phyloP scores from a whole-genome alignment of 92 coral and sea anemone species.

The Pocillopora grandis region DNA sequence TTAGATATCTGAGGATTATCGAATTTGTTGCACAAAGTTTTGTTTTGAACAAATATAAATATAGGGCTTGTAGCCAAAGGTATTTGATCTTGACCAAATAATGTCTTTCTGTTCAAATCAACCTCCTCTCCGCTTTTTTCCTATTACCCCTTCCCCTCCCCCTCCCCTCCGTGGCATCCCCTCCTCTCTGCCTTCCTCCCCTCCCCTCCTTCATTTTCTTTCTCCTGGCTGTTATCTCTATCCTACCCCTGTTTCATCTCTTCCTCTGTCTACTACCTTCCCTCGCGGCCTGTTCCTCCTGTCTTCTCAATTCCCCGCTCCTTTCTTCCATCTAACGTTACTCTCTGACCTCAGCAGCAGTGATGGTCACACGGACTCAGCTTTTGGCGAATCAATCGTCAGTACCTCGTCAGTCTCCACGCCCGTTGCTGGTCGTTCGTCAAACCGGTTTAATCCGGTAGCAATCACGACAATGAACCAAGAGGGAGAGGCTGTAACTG shows the following conservation, averaged over 20 bases:
- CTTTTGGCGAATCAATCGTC: conserved; percentile 69
- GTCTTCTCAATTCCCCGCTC: not conserved
- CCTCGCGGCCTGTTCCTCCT: not conserved
- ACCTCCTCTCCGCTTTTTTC: not conserved
- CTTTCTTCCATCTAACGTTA: conserved; percentile 2
- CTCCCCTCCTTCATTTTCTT: not conserved
- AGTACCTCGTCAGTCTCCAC: conserved; percentile 58
- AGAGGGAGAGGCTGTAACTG: conserved; percentile 42
- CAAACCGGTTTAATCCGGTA: conserved; percentile 54
- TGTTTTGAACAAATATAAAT: no score
- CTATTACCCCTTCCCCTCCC: not conserved
- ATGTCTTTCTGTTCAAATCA: not conserved
- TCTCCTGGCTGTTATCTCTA: not conserved
- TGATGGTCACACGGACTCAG: conserved; percentile 81
- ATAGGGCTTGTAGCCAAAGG: not conserved
- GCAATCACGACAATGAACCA: conserved; percentile 26
- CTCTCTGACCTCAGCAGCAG: conserved; percentile 74
- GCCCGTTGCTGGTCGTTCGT: conserved; percentile 60
- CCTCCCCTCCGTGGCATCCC: not conserved
- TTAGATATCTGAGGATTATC: not conserved
- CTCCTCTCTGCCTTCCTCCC: not conserved
- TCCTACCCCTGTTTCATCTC: not conserved
- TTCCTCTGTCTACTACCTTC: not conserved
- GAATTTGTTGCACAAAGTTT: not conserved
- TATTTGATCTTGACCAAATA: not conserved